Conservation (phyloP, 92 coral and sea anemone genomes). For the Scolanthus callimorphus region DNA sequence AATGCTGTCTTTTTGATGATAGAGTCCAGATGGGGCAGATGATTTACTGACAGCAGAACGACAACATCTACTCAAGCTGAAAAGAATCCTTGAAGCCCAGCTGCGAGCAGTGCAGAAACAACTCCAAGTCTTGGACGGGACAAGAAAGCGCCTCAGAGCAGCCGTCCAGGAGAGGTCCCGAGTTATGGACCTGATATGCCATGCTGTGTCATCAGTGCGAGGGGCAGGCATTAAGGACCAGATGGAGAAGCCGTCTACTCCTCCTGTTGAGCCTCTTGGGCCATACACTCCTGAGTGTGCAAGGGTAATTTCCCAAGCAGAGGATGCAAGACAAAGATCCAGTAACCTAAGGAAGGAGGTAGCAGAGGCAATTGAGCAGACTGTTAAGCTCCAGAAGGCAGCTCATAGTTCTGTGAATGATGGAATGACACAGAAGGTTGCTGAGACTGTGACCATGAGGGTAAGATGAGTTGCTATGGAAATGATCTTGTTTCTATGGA, state of each 20-base stretch:
- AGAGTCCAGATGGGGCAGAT: constrained; percentile 97
- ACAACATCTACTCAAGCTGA: constrained; percentile 76
- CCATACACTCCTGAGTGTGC: constrained; percentile 99
- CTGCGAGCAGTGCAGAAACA: constrained; percentile 96
- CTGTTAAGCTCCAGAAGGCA: constrained; percentile 83
- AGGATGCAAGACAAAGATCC: constrained; percentile 88
- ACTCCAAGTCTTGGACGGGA: constrained; percentile 90
- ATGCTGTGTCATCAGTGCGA: constrained; percentile 93
- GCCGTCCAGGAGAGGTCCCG: constrained; percentile 88
- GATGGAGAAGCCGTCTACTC: constrained; percentile 89
- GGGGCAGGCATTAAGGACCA: constrained; percentile 94
- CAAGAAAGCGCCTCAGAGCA: constrained; percentile 77
- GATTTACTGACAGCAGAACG: constrained; percentile 85
- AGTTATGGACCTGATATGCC: constrained; percentile 90
- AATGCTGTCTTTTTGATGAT: not conserved
- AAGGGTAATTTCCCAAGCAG: constrained; percentile 77
- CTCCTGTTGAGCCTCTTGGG: constrained; percentile 90
- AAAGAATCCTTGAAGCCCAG: constrained; percentile 90
- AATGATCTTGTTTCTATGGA: not conserved
- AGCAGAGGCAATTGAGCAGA: constrained; percentile 94
- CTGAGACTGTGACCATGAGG: constrained; percentile 98
- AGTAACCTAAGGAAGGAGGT: constrained; percentile 78
- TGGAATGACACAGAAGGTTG: constrained; percentile 97
- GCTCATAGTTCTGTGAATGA: constrained; percentile 95
- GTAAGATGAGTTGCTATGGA: constrained; percentile 27